Percentiles rank a stretch among this genome's conserved stretches.
Conservation (phyloP, 64 coral and sea anemone species). For the Montipora efflorescens region DNA sequence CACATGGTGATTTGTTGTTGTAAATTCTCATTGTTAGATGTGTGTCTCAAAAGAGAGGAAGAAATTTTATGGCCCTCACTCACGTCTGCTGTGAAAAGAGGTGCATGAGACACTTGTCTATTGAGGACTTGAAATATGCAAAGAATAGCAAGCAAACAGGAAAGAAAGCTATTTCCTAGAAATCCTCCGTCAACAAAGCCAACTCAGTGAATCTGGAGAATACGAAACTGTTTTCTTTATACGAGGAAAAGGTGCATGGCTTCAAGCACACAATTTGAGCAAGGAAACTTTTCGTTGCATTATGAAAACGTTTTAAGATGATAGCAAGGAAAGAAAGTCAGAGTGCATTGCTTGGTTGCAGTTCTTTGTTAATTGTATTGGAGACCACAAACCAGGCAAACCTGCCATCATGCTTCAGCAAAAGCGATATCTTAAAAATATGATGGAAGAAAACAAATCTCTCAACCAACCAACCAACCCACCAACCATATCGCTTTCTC, state of each 20-base stretch:
- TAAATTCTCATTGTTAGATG: neutral
- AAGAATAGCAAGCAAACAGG: neutral
- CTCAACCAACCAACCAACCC: constrained; percentile 8
- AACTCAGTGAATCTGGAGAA: constrained; percentile 1
- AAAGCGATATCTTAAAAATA: constrained; percentile 28
- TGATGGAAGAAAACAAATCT: neutral
- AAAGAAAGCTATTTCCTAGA: constrained; percentile 13
- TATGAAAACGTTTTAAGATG: constrained; percentile 23
- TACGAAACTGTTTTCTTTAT: constrained; percentile 1
- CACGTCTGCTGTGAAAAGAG: neutral
- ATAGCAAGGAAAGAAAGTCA: constrained; percentile 29
- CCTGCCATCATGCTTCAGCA: constrained; percentile 55
- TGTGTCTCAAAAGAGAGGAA: neutral
- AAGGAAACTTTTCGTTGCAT: neutral
- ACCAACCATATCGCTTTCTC: constrained; percentile 15
- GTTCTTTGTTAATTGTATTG: constrained; percentile 43
- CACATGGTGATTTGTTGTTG: neutral
- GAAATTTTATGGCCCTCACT: constrained; percentile 10
- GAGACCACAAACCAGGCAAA: constrained; percentile 43
- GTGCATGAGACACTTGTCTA: constrained; percentile 11
- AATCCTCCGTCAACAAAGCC: neutral
- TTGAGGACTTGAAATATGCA: neutral
- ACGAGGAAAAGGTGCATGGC: constrained; percentile 27
- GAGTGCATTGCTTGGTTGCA: constrained; percentile 46
- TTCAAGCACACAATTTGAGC: constrained; percentile 5